Evolutionary conservation across 2,888 invertebrate genomes (phyloP), one percentile per base, ranked within the genome.

Genomic region (Drosophila trichaetosa): DNA sequence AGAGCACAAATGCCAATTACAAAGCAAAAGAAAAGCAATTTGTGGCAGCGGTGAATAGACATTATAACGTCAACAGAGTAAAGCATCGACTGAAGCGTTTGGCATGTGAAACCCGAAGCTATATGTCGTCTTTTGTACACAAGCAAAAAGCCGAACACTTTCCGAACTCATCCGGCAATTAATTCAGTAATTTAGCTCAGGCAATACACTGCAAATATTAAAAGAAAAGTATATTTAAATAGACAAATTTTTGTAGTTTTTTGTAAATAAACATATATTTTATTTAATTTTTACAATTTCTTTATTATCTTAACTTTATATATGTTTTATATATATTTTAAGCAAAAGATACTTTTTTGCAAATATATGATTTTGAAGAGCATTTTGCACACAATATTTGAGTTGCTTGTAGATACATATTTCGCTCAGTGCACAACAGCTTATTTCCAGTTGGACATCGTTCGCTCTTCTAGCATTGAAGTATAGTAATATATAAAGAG

Each of bases 51-150:
- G 61, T 57, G 54, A 52, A 49, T 4, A 29, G 53, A 76, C 90
- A 87, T 89, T 70, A 72, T 87, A 16, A 42, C 76, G 42, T 67
- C 69, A 53, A 52, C 73, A 72, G 63, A 58, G 70, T 57, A 40
- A 42, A 75, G 61, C 71, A 64, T 34, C 46, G 72, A 91, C 91
- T 91, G 80, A 85, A 51, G 24, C 60, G 60, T 36, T 65, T 52
- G 58, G 21, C 46, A 56, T 54, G 34, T 58, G 42, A 33, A 59
- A 62, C 57, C 33, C 62, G 52, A 36, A 16, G 51, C 57, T 79
- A 76, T 76, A 81, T 76, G 31, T 31, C 31, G n/a, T 59, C 36
- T 54, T 31, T 38, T 38, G 53, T 18, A 5, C 5, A n/a, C 31
- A 61, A 48, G n/a, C 33, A 31, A 31, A 40, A n/a, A 61, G 63